Conservation (phyloP, 2,888 invertebrate genomes). For the Diogma glabrata region DNA sequence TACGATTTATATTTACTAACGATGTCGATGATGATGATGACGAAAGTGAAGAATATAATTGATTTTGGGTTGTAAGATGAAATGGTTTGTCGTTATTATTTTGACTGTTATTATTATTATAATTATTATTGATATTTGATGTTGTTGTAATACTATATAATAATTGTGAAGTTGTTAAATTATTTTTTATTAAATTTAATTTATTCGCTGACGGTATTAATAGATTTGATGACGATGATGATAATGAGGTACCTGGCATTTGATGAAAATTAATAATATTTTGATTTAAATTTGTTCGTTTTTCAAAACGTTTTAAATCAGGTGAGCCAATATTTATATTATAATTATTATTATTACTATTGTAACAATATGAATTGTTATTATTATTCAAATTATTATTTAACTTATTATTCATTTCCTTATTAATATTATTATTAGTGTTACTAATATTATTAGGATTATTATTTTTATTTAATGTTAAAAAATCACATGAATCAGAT, state of each 20-base stretch:
- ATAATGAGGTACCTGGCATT: constrained; percentile 5
- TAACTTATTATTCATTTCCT: constrained; percentile 1
- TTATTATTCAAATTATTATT: constrained; percentile 5
- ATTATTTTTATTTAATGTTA: constrained; percentile 18
- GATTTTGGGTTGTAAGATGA: constrained; percentile 15
- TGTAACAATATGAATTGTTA: constrained; percentile 4
- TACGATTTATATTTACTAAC: neutral
- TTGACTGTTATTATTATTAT: constrained; percentile 5
- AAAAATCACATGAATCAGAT: constrained; percentile 8
- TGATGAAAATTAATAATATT: constrained; percentile 20
- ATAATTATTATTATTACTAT: constrained; percentile 7
- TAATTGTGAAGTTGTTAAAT: constrained; percentile 17
- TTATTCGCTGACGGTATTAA: constrained; percentile 33
- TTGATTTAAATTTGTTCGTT: constrained; percentile 36
- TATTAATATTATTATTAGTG: neutral
- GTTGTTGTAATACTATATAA: neutral
- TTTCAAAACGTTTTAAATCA: constrained; percentile 26
- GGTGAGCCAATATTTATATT: constrained; percentile 11
- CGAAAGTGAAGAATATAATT: constrained; percentile 10
- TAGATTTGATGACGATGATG: constrained; percentile 27
- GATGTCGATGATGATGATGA: neutral
- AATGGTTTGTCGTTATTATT: constrained; percentile 12
- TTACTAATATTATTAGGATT: constrained; percentile 23
- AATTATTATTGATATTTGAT: neutral
- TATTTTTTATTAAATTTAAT: constrained; percentile 25